Base-by-base conservation (phyloP, 2,797 vertebrate species). In the Amazona finschi region DNA sequence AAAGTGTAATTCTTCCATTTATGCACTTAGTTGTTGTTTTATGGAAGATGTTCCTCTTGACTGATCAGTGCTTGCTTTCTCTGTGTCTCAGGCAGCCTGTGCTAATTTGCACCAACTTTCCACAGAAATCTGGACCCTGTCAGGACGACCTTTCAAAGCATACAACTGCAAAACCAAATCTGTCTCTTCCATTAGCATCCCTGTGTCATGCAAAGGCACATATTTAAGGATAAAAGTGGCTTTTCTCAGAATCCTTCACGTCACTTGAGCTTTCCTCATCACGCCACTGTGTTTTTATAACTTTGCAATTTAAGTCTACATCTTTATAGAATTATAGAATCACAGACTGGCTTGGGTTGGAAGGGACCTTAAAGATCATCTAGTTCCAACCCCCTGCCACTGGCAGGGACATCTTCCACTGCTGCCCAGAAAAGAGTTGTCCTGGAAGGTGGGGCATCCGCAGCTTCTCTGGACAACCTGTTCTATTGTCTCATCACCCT, bases 121-220 rank as follows among this genome's bases (percentile, higher is more conserved):
- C 38, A 18, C 0, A 2, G 13, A 82, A 44, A 77, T 58, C 55
- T 61, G 33, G 11, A 67, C 53, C 49, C 13, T 2, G 2, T 44
- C 38, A 70, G 75, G 60, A 87, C 33, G 57, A 57, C 41, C 16
- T 65, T 87, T 72, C 47, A 89, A 80, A 79, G 33, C 36, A 43
- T 11, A 28, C 16, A 73, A 30, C 33, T 61, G 27, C 53, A 89
- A 41, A 72, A 77, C 22, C 38, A 58, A 24, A 0, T 36, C 43
- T 31, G 3, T 60, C 50, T 7, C 10, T 79, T 85, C 39, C 0
- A 0, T 78, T 82, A 85, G 64, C 77, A 74, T 21, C 28, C 0
- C 0, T 1, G 11, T 83, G 67, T 76, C 38, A 30, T 10, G 19
- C 38, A 57, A 50, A 85, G 25, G 6, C 43, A 28, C 12, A 1